A percentile compares a stretch with the other conserved stretches of the same genome.
phyloP scores from a whole-genome alignment of 2,113 vertebrate genomes.

The Dermatemys mawii region DNA sequence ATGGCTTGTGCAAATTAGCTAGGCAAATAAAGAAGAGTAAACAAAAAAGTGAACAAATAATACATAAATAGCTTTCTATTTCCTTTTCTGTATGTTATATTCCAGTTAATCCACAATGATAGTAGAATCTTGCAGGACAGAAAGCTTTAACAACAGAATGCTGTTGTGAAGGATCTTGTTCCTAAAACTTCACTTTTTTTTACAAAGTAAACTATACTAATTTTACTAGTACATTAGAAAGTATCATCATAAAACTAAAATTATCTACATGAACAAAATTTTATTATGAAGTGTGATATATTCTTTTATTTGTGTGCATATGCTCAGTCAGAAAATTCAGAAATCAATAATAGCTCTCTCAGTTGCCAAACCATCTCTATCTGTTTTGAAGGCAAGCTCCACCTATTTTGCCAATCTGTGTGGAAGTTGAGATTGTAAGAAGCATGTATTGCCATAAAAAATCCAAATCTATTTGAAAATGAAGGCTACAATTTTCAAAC shows the following conservation, averaged over 20 bases:
- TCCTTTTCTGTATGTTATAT: not conserved
- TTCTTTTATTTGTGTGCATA: not conserved
- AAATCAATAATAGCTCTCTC: not conserved
- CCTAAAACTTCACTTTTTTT: not conserved
- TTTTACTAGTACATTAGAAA: not conserved
- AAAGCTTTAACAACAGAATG: not conserved
- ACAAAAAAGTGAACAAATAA: not conserved
- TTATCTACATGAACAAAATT: not conserved
- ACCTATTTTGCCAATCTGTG: not conserved
- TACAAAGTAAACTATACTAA: not conserved
- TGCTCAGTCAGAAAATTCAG: not conserved
- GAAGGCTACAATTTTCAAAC: not conserved
- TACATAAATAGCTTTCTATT: not conserved
- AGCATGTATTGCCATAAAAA: not conserved
- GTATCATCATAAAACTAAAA: not conserved
- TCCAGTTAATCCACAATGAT: not conserved
- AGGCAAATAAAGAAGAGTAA: not conserved
- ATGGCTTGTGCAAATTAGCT: not conserved
- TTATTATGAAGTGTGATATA: not conserved
- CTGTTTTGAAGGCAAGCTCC: not conserved
- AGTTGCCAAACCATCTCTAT: not conserved
- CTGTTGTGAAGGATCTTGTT: not conserved
- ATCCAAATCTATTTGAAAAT: not conserved
- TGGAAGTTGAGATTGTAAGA: not conserved
- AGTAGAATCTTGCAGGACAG: not conserved